Evolutionary conservation across 1,140 invertebrate species (phyloP).

Genomic region (Eriocheir sinensis): DNA sequence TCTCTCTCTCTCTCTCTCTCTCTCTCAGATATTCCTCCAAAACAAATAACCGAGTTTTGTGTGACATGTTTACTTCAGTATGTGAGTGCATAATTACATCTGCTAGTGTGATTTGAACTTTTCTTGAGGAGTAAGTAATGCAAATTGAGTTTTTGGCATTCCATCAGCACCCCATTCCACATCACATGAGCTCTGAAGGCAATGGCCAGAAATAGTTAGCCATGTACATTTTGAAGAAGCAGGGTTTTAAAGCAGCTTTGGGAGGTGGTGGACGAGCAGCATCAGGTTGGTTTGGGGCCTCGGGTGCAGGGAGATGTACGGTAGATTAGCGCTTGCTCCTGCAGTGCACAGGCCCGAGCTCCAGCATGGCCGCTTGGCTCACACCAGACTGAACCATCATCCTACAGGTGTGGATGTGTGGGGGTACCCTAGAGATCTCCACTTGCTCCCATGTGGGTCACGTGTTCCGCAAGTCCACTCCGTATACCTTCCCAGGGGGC

Average conservation of each 20-base stretch:
- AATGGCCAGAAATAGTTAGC: slow-evolving; percentile 32
- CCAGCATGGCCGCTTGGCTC: slow-evolving; percentile 52
- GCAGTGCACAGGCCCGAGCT: slow-evolving; percentile 42
- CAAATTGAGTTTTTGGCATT: no score
- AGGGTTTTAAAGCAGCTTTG: slow-evolving; percentile 55
- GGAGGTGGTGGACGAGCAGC: slow-evolving; percentile 59
- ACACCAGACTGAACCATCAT: slow-evolving; percentile 50
- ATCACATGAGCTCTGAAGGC: slow-evolving; percentile 33
- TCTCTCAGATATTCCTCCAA: no score
- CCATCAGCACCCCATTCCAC: background rate
- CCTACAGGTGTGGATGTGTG: slow-evolving; percentile 97
- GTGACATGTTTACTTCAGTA: no score
- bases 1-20: no score
- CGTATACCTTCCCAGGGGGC: slow-evolving; percentile 99
- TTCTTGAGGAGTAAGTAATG: no score
- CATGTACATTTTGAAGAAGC: slow-evolving; percentile 24
- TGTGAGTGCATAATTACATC: no score
- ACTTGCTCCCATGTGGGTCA: slow-evolving; percentile 97
- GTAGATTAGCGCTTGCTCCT: background rate
- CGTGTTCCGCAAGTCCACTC: slow-evolving; percentile 99
- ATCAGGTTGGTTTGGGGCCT: slow-evolving; percentile 57
- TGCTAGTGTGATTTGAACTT: no score
- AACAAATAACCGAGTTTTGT: no score
- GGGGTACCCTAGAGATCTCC: slow-evolving; percentile 93
- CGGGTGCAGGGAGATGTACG: slow-evolving; percentile 27